A percentile compares a stretch with the other conserved stretches of the same genome.
phyloP scores from a whole-genome alignment of 1,140 invertebrate genomes.

The Yoshiicerus persimilis region DNA sequence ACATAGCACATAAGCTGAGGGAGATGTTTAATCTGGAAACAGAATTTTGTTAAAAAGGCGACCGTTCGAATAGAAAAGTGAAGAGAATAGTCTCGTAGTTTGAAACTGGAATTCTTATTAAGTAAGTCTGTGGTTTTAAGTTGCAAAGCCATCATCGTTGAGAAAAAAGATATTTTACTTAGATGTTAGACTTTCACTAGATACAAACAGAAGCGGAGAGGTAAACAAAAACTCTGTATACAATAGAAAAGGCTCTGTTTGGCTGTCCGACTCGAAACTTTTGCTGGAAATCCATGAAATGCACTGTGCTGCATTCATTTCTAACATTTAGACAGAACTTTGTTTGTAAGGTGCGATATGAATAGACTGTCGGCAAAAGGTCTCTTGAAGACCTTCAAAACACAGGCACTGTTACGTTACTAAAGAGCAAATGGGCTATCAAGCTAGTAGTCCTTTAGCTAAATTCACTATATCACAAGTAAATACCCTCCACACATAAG shows the following conservation, averaged over 20 bases:
- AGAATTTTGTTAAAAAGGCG: background rate
- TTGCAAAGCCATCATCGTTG: conserved; percentile 27
- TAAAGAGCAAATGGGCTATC: background rate
- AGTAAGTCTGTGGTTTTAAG: conserved; percentile 37
- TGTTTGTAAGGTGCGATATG: conserved; percentile 22
- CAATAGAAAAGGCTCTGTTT: conserved; percentile 16
- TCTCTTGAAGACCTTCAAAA: background rate
- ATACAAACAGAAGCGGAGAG: conserved; percentile 25
- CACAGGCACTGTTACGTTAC: background rate
- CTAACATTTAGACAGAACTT: background rate
- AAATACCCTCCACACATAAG: background rate
- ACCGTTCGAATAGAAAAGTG: background rate
- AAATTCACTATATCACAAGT: background rate
- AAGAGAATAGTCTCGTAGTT: background rate
- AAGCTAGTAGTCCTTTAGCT: background rate
- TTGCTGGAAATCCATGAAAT: background rate
- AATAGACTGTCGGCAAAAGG: conserved; percentile 2
- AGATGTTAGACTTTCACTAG: conserved; percentile 22
- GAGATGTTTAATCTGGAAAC: conserved; percentile 18
- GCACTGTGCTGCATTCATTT: background rate
- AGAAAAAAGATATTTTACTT: background rate
- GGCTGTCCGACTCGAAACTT: background rate
- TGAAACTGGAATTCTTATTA: background rate
- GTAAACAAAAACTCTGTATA: conserved; percentile 31
- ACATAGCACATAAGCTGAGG: background rate